Evolutionary conservation across 1,140 invertebrate species (phyloP).

Genomic region (Bathynomus jamesi): DNA sequence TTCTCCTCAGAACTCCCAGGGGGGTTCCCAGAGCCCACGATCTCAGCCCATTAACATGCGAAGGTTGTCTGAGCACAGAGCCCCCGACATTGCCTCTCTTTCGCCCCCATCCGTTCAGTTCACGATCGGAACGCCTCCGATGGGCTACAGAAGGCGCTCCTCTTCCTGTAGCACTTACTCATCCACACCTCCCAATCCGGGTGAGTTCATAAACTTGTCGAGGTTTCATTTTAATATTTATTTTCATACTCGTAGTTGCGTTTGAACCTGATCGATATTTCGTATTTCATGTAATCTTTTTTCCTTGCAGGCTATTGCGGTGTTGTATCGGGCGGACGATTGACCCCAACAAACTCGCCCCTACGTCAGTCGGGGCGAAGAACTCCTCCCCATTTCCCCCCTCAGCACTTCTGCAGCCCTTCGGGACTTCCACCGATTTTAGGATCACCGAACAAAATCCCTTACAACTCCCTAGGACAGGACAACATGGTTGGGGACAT

Average conservation of each 20-base stretch:
- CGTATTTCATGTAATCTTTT: too few species aligned
- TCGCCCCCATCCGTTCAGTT: constrained; percentile 44
- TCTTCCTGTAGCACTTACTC: constrained; percentile 33
- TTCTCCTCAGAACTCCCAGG: not conserved
- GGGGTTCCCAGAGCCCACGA: too few species aligned
- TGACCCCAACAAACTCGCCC: constrained; percentile 33
- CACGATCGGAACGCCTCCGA: constrained; percentile 46
- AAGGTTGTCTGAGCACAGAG: constrained; percentile 23
- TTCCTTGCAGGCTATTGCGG: not conserved
- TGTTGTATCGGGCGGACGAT: too few species aligned
- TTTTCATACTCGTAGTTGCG: too few species aligned
- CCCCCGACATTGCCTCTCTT: constrained; percentile 24
- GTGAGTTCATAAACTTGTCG: too few species aligned
- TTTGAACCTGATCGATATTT: too few species aligned
- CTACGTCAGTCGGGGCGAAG: constrained; percentile 33
- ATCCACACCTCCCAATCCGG: constrained; percentile 19
- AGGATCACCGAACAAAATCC: constrained; percentile 50
- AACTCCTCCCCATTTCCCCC: constrained; percentile 26
- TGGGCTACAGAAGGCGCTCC: constrained; percentile 27
- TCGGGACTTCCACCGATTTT: constrained; percentile 49
- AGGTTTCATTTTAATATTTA: too few species aligned
- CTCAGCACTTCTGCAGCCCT: constrained; percentile 28
- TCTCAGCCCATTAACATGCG: constrained; percentile 31
- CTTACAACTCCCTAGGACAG: constrained; percentile 9
- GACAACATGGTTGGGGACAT: constrained; percentile 33